A percentile compares a stretch with the other conserved stretches of the same genome.
These are phyloP conservation scores for Pelochelys cantorii DNA, from an alignment of 2,797 vertebrate species.

Conservation along the genomic window DNA sequence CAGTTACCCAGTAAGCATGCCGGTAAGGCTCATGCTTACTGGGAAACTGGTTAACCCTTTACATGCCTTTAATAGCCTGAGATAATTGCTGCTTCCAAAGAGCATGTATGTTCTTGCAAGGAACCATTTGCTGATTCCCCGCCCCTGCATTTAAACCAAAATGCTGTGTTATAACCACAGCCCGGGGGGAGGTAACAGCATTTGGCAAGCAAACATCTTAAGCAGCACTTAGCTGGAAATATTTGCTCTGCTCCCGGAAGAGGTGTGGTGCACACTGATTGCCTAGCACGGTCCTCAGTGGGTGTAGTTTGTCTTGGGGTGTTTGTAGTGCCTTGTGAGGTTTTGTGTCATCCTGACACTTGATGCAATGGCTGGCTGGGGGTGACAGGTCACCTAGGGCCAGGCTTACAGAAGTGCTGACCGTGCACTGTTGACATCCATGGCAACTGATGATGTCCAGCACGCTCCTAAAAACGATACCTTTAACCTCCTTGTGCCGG, in stretches of 20 bases:
- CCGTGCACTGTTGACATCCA: neutral
- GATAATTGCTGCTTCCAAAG: neutral
- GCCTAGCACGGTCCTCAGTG: neutral
- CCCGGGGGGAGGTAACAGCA: constrained; percentile 25
- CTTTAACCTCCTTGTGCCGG: neutral
- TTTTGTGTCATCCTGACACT: neutral
- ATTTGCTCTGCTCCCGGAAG: constrained; percentile 27
- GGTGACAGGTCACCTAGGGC: neutral
- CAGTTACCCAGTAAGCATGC: too few relatives aligned
- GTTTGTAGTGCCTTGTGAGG: neutral
- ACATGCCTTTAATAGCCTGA: too few relatives aligned
- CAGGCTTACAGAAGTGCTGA: neutral
- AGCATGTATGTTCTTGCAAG: neutral
- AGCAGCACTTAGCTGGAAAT: constrained; percentile 1
- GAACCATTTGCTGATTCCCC: neutral
- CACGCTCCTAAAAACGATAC: neutral
- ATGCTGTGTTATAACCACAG: neutral
- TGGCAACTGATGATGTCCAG: neutral
- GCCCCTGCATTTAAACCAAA: neutral
- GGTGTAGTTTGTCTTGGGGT: neutral
- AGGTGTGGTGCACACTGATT: neutral
- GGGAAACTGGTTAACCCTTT: too few relatives aligned
- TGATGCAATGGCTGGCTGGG: neutral
- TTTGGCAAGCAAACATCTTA: neutral
- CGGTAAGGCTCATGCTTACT: too few relatives aligned